Evolutionary conservation across 2,797 vertebrate species (phyloP).

Genomic region (Peromyscus melanophrys): DNA sequence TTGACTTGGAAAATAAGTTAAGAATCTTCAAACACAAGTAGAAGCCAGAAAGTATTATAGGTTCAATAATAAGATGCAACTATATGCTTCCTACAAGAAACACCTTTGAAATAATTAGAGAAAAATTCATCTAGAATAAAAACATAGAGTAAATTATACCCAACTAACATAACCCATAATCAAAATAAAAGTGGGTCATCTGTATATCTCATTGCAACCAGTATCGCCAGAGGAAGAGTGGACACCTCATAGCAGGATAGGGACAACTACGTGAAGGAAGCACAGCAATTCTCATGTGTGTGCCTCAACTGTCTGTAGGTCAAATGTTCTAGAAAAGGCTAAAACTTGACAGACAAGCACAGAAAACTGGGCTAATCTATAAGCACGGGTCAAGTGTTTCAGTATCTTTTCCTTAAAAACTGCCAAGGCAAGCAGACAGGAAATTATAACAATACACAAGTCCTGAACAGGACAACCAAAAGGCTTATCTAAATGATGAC

Average conservation of each 20-base stretch:
- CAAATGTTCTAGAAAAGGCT: background rate
- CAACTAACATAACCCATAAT: background rate
- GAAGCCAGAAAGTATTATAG: background rate
- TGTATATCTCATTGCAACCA: background rate
- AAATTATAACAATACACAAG: background rate
- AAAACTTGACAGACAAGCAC: background rate
- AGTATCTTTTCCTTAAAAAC: background rate
- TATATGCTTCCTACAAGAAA: conserved; percentile 8
- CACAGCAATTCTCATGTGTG: background rate
- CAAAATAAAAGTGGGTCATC: background rate
- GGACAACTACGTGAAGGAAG: background rate
- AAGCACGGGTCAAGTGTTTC: background rate
- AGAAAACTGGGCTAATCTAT: background rate
- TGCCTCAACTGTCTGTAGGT: background rate
- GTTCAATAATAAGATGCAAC: background rate
- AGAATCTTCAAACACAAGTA: background rate
- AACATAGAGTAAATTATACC: background rate
- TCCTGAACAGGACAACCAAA: background rate
- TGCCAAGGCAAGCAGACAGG: background rate
- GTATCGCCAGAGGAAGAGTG: background rate
- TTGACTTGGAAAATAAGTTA: background rate
- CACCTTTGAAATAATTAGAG: background rate
- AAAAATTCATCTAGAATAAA: background rate
- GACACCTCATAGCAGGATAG: background rate
- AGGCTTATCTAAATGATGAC: background rate